phyloP scores from a whole-genome alignment of 2,113 vertebrate genomes.

The Scortum barcoo region DNA sequence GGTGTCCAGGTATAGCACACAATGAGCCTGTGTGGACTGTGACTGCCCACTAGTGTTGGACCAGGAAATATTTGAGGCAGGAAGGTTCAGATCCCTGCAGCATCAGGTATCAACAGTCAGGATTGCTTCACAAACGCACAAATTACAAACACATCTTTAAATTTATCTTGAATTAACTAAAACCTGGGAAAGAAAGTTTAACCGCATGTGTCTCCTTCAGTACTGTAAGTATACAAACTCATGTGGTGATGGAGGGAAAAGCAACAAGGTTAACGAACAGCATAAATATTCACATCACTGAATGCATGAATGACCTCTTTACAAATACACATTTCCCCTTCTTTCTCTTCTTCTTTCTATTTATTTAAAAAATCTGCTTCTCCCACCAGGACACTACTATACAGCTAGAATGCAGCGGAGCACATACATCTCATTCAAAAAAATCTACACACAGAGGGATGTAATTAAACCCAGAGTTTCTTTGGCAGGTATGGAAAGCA shows the following conservation, averaged over 20 bases:
- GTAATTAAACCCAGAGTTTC: constrained; percentile 41
- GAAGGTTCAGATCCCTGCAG: constrained; percentile 30
- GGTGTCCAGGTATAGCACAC: constrained; percentile 34
- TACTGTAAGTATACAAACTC: not conserved
- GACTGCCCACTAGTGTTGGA: constrained; percentile 80
- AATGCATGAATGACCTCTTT: not conserved
- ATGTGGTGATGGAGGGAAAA: not conserved
- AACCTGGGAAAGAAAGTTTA: not conserved
- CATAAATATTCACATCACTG: not conserved
- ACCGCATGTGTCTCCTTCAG: not conserved
- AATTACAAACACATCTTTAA: not conserved
- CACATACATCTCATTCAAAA: not conserved
- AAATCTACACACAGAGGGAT: not conserved
- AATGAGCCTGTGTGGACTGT: constrained; percentile 62
- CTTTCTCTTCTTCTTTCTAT: not conserved
- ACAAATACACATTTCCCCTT: not conserved
- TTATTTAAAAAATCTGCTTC: not conserved
- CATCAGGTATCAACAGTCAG: constrained; percentile 9
- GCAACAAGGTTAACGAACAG: not conserved
- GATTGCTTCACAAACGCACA: not conserved
- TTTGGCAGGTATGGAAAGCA: constrained; percentile 18
- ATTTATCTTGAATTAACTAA: not conserved
- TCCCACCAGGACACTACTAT: not conserved
- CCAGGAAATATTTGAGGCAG: constrained; percentile 36
- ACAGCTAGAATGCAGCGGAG: not conserved